phyloP scores from a whole-genome alignment of 2,113 vertebrate genomes.

The Daubentonia madagascariensis region DNA sequence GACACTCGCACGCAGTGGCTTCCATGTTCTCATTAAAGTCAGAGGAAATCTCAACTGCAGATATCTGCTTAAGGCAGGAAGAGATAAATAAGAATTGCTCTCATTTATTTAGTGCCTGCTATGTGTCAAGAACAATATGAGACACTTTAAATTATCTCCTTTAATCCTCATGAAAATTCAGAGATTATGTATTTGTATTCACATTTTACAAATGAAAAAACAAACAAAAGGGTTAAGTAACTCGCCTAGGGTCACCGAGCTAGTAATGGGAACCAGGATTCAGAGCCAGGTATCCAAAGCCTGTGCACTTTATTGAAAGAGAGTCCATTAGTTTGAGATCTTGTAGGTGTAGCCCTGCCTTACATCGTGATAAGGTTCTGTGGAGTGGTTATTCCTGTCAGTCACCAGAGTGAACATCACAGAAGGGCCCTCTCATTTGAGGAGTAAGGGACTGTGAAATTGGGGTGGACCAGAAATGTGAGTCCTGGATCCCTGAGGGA shows the following conservation, averaged over 20 bases:
- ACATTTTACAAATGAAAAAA: background rate
- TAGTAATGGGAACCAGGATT: background rate
- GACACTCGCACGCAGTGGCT: fast-evolving
- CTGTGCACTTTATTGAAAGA: background rate
- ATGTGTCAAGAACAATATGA: background rate
- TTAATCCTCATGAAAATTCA: background rate
- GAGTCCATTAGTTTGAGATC: background rate
- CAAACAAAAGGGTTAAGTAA: background rate
- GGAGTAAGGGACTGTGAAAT: background rate
- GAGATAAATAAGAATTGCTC: background rate
- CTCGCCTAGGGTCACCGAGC: background rate
- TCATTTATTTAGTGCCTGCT: background rate
- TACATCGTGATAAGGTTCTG: background rate
- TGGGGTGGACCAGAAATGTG: background rate
- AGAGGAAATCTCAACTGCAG: background rate
- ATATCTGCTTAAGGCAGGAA: background rate
- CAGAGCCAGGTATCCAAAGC: background rate
- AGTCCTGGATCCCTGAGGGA: background rate
- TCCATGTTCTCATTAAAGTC: background rate
- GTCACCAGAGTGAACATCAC: background rate
- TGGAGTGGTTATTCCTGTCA: background rate
- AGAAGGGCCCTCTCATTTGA: background rate
- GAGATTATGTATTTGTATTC: background rate
- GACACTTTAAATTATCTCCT: background rate
- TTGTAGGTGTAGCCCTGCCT: background rate